Percentiles rank a stretch among this genome's conserved stretches.
Evolutionary conservation across 2,113 vertebrate species (phyloP).

Genomic region (Cricetomys ansorgei): DNA sequence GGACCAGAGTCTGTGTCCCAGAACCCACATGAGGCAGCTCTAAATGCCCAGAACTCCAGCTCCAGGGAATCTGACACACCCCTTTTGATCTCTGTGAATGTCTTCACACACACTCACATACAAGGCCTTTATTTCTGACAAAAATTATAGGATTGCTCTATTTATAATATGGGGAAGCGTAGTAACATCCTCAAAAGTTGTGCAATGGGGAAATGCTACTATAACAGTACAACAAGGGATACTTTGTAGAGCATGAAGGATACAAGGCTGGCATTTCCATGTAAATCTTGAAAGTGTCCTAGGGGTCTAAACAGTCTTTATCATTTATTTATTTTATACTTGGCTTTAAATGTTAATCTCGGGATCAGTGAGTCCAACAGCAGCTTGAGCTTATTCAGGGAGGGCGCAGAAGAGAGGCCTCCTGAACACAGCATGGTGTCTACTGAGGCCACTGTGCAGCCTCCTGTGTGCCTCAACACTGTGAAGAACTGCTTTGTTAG

Average conservation of each 20-base stretch:
- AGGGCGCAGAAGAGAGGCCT: not conserved
- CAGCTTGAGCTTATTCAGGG: no score
- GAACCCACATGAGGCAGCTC: not conserved
- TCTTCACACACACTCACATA: not conserved
- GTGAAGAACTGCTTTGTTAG: not conserved
- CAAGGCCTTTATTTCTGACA: constrained; percentile 17
- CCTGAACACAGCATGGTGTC: not conserved
- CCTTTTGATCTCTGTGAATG: not conserved
- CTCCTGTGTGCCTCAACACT: not conserved
- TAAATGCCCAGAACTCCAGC: not conserved
- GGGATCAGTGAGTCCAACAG: no score
- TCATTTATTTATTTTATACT: not conserved
- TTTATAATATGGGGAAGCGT: not conserved
- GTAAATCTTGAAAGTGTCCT: not conserved
- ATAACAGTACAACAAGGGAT: not conserved
- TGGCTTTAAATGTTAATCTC: not conserved
- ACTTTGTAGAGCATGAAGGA: not conserved
- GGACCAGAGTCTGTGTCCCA: not conserved
- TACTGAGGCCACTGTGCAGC: not conserved
- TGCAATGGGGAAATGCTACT: not conserved
- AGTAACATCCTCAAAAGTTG: not conserved
- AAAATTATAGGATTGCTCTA: not conserved
- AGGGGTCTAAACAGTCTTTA: not conserved
- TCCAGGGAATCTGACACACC: not conserved
- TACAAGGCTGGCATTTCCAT: not conserved